Evolutionary conservation across 2,113 vertebrate species (phyloP).

Genomic region (Salminus brasiliensis): DNA sequence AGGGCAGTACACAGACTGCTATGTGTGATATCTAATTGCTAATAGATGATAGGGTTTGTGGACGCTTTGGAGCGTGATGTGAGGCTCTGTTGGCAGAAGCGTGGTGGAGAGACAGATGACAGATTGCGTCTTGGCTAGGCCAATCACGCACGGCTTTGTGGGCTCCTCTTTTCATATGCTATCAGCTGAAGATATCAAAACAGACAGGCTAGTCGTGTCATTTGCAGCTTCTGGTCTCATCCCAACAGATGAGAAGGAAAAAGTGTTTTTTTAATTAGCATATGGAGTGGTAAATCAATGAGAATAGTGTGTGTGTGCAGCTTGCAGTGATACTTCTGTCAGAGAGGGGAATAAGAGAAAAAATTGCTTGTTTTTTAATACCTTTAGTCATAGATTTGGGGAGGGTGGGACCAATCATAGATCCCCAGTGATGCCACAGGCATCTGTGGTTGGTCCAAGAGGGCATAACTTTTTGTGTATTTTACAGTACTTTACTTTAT

Average conservation of each 20-base stretch:
- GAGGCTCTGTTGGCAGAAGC: slow-evolving; percentile 35
- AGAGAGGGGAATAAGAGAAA: slow-evolving; percentile 12
- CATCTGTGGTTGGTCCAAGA: no score
- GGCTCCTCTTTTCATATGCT: slow-evolving; percentile 53
- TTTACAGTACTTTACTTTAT: no score
- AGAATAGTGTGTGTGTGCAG: slow-evolving; percentile 29
- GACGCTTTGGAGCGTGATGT: slow-evolving; percentile 13
- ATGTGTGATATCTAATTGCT: slow-evolving; percentile 29
- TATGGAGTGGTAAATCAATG: slow-evolving; percentile 27
- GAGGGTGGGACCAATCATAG: no score
- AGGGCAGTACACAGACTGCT: not conserved
- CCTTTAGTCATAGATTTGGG: no score
- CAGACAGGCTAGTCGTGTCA: slow-evolving; percentile 44
- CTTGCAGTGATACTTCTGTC: not conserved
- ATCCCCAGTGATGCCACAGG: no score
- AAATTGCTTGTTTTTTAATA: no score
- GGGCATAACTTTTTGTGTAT: no score
- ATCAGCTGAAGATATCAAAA: slow-evolving; percentile 51
- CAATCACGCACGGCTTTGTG: slow-evolving; percentile 44
- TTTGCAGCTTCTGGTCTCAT: not conserved
- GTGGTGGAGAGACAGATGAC: slow-evolving; percentile 41
- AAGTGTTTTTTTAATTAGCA: not conserved
- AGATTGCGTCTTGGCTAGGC: slow-evolving; percentile 55
- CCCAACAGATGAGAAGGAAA: not conserved
- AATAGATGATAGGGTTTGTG: slow-evolving; percentile 14